Percentiles rank a stretch among this genome's conserved stretches.
Conservation (phyloP, 2,113 vertebrate species). For the Neolamprologus brichardi region DNA sequence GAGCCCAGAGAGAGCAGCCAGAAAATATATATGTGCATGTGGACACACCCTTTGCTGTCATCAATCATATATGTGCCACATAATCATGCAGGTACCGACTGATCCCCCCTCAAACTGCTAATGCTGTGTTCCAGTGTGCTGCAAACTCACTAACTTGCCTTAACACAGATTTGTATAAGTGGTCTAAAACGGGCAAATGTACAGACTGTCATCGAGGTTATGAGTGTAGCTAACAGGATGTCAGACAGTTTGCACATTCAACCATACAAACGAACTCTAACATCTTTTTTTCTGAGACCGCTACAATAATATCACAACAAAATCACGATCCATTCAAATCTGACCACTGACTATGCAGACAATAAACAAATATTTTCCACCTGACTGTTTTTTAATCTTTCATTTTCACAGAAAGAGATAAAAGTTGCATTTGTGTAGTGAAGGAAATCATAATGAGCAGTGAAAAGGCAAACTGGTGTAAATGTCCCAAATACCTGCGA, state of each 20-base stretch:
- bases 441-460: background rate
- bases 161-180: background rate
- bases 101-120: background rate
- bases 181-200: background rate
- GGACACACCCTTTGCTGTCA: background rate
- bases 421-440: no score
- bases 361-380: background rate
- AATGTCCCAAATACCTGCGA: background rate
- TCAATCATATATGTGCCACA: background rate
- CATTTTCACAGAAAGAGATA: background rate
- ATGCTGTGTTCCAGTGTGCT: background rate
- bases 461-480: background rate
- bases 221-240: background rate
- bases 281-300: background rate
- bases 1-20: background rate
- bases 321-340: background rate
- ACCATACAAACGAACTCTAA: fast-evolving
- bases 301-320: background rate
- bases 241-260: background rate
- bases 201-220: background rate
- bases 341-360: background rate
- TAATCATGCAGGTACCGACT: fast-evolving
- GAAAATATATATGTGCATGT: background rate
- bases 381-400: background rate
- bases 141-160: background rate